These are phyloP conservation scores for Pardosa pseudoannulata DNA, from an alignment of 2,888 invertebrate genomes.

Conservation along the genomic window DNA sequence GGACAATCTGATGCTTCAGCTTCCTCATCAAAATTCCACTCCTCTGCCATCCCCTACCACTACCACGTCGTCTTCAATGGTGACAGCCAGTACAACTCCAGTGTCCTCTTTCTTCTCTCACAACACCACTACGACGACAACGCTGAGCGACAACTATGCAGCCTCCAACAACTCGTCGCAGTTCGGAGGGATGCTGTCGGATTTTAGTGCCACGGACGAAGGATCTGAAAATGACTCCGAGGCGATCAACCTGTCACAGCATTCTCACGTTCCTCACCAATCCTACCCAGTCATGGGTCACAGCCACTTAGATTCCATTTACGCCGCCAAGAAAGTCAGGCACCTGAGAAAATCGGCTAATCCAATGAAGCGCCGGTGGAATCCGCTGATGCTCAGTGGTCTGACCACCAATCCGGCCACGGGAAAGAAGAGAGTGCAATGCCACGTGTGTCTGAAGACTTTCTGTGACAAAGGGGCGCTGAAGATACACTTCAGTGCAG, in stretches of 20 bases:
- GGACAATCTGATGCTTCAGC: constrained; percentile 30
- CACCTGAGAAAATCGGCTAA: constrained; percentile 78
- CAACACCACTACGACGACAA: constrained; percentile 78
- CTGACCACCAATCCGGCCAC: constrained; percentile 94
- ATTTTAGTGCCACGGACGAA: constrained; percentile 78
- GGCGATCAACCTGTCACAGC: constrained; percentile 83
- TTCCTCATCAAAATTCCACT: constrained; percentile 63
- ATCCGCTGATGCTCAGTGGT: constrained; percentile 82
- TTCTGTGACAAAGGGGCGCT: constrained; percentile 99
- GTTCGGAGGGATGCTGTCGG: constrained; percentile 56
- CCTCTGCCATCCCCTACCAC: constrained; percentile 74
- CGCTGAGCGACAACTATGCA: constrained; percentile 76
- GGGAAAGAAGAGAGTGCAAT: constrained; percentile 97
- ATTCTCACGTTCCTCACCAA: constrained; percentile 50
- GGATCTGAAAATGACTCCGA: constrained; percentile 81
- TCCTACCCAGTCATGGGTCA: constrained; percentile 33
- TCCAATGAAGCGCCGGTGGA: constrained; percentile 79
- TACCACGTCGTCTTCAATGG: constrained; percentile 69
- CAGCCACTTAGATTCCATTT: constrained; percentile 62
- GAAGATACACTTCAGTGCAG: constrained; percentile 99
- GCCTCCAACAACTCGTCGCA: constrained; percentile 48
- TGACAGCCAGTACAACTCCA: constrained; percentile 78
- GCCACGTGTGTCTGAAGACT: constrained; percentile 98
- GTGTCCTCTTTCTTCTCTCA: constrained; percentile 78
- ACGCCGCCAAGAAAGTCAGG: constrained; percentile 75